phyloP scores from a whole-genome alignment of 2,113 vertebrate species.

The Polypterus bichir region DNA sequence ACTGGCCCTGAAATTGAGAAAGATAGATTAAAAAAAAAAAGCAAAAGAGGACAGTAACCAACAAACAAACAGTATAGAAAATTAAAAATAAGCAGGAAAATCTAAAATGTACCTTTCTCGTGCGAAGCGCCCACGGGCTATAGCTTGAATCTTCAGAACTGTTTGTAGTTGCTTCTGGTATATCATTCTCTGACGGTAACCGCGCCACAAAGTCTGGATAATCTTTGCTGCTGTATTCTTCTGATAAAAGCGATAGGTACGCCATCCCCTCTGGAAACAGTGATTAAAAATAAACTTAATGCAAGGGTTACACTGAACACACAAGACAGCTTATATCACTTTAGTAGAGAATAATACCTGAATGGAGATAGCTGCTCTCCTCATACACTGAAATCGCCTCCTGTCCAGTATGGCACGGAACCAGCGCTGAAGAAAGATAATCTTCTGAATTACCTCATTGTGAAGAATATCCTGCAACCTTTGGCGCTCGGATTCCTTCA shows the following conservation, averaged over 20 bases:
- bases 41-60: neutral
- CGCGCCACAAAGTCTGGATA: constrained; percentile 73
- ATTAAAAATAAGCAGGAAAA: neutral
- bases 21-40: neutral
- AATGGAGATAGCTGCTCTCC: constrained; percentile 55
- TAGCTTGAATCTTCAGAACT: constrained; percentile 63
- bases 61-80: neutral
- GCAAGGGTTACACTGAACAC: neutral
- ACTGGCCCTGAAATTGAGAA: constrained; percentile 34
- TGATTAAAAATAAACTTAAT: neutral
- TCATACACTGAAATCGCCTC: constrained; percentile 60
- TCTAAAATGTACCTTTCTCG: constrained; percentile 55
- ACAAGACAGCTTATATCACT: neutral
- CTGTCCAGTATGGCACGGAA: constrained; percentile 69
- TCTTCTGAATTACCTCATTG: constrained; percentile 83
- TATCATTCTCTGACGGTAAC: constrained; percentile 39
- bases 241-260: constrained; percentile 37
- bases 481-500: constrained; percentile 83
- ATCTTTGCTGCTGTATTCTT: constrained; percentile 38
- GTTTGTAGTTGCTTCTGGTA: constrained; percentile 36
- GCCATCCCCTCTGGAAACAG: constrained; percentile 54
- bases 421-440: constrained; percentile 83
- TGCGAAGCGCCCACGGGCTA: constrained; percentile 69
- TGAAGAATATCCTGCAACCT: constrained; percentile 78
- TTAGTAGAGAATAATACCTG: constrained; percentile 50